phyloP scores from a whole-genome alignment of 1,140 invertebrate species.

The Drosophila auraria region DNA sequence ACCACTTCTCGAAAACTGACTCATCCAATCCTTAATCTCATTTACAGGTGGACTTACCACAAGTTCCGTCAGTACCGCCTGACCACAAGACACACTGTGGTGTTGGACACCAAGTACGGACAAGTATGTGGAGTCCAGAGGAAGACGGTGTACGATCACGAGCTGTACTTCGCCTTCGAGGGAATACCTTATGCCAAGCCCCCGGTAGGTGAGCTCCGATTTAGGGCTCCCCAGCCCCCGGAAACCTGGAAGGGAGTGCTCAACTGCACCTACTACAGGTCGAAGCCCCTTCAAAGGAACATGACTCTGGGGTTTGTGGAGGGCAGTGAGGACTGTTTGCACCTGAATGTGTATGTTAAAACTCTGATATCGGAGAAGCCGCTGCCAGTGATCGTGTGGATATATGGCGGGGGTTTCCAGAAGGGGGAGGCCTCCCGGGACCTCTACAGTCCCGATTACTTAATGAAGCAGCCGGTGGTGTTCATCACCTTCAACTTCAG shows the following conservation, averaged over 20 bases:
- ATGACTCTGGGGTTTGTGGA: slow-evolving; percentile 54
- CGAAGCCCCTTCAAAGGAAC: slow-evolving; percentile 67
- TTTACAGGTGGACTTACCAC: slow-evolving; percentile 50
- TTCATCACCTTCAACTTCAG: slow-evolving; percentile 87
- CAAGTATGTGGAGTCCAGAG: slow-evolving; percentile 57
- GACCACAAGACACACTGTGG: slow-evolving; percentile 46
- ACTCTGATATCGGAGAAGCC: slow-evolving; percentile 50
- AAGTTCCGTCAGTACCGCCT: slow-evolving; percentile 62
- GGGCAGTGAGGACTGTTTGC: slow-evolving; percentile 92
- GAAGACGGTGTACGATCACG: slow-evolving; percentile 65
- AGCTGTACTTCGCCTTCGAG: slow-evolving; percentile 69
- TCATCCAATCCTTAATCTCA: not conserved
- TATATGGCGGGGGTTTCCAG: slow-evolving; percentile 88
- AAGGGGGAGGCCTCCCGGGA: slow-evolving; percentile 81
- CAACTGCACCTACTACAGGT: slow-evolving; percentile 83
- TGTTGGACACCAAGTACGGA: slow-evolving; percentile 59
- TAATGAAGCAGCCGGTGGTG: slow-evolving; percentile 86
- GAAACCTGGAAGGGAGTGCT: slow-evolving; percentile 85
- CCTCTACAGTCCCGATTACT: slow-evolving; percentile 85
- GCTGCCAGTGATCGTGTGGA: slow-evolving; percentile 88
- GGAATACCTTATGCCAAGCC: slow-evolving; percentile 16
- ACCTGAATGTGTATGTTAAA: slow-evolving; percentile 91
- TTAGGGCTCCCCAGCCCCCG: slow-evolving; percentile 80
- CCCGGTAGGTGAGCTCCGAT: too few relatives aligned
- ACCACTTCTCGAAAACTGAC: not conserved